Evolutionary conservation across 2,113 vertebrate species (phyloP).

Genomic region (Hemichromis elongatus): DNA sequence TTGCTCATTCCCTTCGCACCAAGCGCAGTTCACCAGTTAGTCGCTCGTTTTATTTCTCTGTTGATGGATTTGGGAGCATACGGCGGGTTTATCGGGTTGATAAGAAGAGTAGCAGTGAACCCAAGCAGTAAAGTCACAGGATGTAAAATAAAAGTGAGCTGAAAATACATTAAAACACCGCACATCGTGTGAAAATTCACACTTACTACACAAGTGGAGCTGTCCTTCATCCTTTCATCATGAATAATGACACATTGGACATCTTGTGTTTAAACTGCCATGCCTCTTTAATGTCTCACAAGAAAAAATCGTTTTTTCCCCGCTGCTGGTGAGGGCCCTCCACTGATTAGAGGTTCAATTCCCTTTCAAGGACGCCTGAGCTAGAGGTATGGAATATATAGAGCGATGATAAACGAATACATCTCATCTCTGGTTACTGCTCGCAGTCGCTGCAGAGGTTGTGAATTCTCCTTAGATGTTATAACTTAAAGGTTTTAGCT

Average conservation of each 20-base stretch:
- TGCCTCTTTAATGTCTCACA: neutral
- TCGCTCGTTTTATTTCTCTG: neutral
- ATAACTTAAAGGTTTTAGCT: neutral
- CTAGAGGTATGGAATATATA: neutral
- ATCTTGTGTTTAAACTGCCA: neutral
- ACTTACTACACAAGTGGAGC: neutral
- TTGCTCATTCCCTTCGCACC: neutral
- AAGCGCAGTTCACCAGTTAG: neutral
- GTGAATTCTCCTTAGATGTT: neutral
- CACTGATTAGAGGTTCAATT: neutral
- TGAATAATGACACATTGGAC: neutral
- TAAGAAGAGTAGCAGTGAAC: neutral
- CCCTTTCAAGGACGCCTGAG: neutral
- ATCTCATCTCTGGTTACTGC: neutral
- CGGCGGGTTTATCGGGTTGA: neutral
- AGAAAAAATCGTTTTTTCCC: neutral
- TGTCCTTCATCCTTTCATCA: neutral
- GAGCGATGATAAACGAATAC: neutral
- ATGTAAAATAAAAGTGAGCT: neutral
- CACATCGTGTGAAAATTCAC: neutral
- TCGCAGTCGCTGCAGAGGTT: neutral
- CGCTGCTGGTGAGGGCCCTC: neutral
- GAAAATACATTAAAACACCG: neutral
- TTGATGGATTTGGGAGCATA: neutral
- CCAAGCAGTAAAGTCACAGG: neutral